A percentile compares a stretch with the other conserved stretches of the same genome.
These are phyloP conservation scores for Tryphoninae sp. DNA, from an alignment of 2,888 invertebrate species.

Conservation along the genomic window DNA sequence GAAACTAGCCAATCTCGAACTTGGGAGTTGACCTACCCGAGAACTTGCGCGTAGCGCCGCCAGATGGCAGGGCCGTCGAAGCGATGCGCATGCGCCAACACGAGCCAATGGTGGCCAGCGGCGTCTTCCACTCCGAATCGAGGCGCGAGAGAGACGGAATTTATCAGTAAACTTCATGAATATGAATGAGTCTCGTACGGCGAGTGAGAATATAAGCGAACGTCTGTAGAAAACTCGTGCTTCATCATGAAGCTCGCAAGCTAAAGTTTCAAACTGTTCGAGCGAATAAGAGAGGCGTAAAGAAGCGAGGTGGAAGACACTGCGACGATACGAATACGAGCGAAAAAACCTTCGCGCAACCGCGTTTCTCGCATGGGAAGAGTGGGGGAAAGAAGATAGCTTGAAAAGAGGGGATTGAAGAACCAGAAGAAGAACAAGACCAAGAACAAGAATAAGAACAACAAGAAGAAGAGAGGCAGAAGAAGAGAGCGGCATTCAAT, in stretches of 20 bases:
- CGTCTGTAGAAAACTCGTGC: conserved; percentile 41
- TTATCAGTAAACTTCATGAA: conserved; percentile 80
- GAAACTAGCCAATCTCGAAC: background rate
- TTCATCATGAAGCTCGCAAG: conserved; percentile 44
- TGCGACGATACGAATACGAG: conserved; percentile 23
- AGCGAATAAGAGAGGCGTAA: conserved; percentile 10
- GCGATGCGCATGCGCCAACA: conserved; percentile 38
- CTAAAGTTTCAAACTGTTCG: conserved; percentile 56
- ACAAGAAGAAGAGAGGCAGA: conserved; percentile 56
- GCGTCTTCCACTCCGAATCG: conserved; percentile 49
- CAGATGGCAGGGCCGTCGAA: too few relatives aligned
- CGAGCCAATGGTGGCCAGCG: conserved; percentile 73
- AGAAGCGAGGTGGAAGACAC: conserved; percentile 26
- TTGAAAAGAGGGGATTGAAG: conserved; percentile 27
- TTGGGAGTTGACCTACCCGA: background rate
- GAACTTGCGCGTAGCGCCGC: background rate
- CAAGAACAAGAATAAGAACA: conserved; percentile 26
- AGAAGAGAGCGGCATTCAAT: conserved; percentile 79
- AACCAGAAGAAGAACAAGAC: conserved; percentile 8
- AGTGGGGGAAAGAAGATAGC: conserved; percentile 29
- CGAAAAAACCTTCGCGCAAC: background rate
- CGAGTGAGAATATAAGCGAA: conserved; percentile 55
- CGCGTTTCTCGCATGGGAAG: background rate
- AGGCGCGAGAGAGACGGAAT: conserved; percentile 63
- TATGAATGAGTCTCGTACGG: conserved; percentile 78